These are phyloP conservation scores for Leptothorax acervorum DNA, from an alignment of 2,888 invertebrate species.

Conservation along the genomic window DNA sequence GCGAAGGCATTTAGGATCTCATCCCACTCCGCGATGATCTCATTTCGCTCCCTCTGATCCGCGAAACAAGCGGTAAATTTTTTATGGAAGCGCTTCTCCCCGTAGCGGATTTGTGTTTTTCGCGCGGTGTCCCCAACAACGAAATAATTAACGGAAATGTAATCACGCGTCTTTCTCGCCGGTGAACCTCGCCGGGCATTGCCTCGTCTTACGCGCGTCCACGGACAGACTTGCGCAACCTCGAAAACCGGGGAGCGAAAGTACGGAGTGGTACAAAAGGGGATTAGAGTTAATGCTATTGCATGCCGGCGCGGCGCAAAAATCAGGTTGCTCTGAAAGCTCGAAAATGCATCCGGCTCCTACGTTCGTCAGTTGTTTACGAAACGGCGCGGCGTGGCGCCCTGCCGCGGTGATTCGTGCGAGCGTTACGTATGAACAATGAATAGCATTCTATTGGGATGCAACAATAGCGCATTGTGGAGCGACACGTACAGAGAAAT, in stretches of 20 bases:
- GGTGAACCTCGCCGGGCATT: slow-evolving; percentile 27
- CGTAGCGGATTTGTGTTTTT: slow-evolving; percentile 44
- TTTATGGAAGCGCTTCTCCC: slow-evolving; percentile 17
- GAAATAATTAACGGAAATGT: slow-evolving; percentile 47
- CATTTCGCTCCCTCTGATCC: slow-evolving; percentile 40
- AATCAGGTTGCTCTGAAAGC: slow-evolving; percentile 59
- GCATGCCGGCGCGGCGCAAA: slow-evolving; percentile 51
- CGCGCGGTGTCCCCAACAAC: slow-evolving; percentile 22
- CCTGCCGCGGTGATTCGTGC: slow-evolving; percentile 59
- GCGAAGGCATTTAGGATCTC: slow-evolving; percentile 35
- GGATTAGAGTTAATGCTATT: slow-evolving; percentile 60
- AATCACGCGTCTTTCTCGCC: slow-evolving; percentile 55
- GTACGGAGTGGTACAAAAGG: slow-evolving; percentile 40
- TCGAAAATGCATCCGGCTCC: slow-evolving; percentile 52
- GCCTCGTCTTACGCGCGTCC: slow-evolving; percentile 27
- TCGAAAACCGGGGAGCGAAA: slow-evolving; percentile 26
- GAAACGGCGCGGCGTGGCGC: slow-evolving; percentile 44
- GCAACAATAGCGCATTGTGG: slow-evolving; percentile 73
- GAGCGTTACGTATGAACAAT: slow-evolving; percentile 71
- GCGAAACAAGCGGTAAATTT: slow-evolving; percentile 42
- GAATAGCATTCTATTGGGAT: slow-evolving; percentile 71
- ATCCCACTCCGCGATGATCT: slow-evolving; percentile 20
- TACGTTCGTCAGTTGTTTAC: slow-evolving; percentile 68
- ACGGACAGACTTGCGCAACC: slow-evolving; percentile 44
- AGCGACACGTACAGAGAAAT: slow-evolving; percentile 61